Percentiles rank a stretch among this genome's conserved stretches.
phyloP scores from a whole-genome alignment of 2,113 vertebrate species.

The Synodontis membranacea region DNA sequence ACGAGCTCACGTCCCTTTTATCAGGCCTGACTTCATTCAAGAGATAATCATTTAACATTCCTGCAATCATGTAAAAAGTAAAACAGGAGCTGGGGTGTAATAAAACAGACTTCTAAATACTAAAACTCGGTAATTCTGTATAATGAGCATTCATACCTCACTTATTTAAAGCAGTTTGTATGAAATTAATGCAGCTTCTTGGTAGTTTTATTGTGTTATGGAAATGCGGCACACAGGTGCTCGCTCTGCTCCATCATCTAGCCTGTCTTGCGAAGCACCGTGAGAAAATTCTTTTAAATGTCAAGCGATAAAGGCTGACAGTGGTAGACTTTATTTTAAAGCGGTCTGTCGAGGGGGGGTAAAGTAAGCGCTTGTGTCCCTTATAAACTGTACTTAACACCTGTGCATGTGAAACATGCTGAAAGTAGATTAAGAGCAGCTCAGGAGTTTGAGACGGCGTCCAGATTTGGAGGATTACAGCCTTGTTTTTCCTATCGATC shows the following conservation, averaged over 20 bases:
- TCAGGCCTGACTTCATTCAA: background rate
- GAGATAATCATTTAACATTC: background rate
- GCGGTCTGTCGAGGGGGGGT: background rate
- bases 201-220: background rate
- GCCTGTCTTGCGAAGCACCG: background rate
- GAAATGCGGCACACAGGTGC: background rate
- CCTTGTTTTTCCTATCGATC: conserved; percentile 50
- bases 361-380: conserved; percentile 47
- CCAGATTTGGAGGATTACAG: conserved; percentile 56
- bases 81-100: background rate
- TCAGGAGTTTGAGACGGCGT: conserved; percentile 21
- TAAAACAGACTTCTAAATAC: background rate
- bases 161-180: background rate
- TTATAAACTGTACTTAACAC: conserved; percentile 36
- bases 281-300: conserved; percentile 36
- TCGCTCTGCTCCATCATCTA: conserved; percentile 3
- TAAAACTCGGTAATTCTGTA: background rate
- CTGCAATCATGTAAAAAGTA: background rate
- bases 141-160: background rate
- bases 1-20: background rate
- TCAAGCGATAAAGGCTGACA: conserved; percentile 35
- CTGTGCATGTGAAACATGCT: conserved; percentile 56
- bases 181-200: background rate
- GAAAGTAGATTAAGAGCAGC: conserved; percentile 61
- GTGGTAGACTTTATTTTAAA: conserved; percentile 25